These are phyloP conservation scores for Tachycineta bicolor DNA, from an alignment of 2,113 vertebrate genomes.

Conservation along the genomic window DNA sequence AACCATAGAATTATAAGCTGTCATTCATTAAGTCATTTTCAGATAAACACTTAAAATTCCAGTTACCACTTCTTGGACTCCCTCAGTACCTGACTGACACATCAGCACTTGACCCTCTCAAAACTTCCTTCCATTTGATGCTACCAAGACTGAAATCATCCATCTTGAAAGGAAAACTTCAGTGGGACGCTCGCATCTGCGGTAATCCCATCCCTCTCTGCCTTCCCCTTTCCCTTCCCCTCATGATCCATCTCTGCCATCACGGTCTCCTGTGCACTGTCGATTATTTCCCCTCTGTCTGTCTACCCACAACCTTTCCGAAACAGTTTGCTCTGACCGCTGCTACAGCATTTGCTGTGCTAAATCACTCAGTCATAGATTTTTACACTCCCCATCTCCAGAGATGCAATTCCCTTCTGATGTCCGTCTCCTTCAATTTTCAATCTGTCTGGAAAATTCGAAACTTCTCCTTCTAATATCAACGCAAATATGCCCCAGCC, in stretches of 20 bases:
- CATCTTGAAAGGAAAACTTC: slow-evolving; percentile 27
- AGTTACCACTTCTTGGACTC: neutral
- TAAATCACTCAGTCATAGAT: neutral
- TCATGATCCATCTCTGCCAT: neutral
- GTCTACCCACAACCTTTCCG: neutral
- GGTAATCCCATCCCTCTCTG: neutral
- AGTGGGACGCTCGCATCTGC: slow-evolving; percentile 15
- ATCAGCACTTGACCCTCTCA: neutral
- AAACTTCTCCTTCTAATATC: neutral
- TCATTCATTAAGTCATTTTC: neutral
- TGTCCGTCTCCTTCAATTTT: neutral
- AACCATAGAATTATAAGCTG: neutral
- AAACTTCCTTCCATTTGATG: neutral
- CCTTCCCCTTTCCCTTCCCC: slow-evolving; percentile 10
- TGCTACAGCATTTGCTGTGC: neutral
- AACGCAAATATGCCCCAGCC: neutral
- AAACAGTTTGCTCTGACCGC: neutral
- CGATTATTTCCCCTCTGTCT: slow-evolving; percentile 12
- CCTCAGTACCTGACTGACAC: neutral
- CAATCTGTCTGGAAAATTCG: neutral
- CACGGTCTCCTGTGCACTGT: neutral
- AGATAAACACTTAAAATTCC: neutral
- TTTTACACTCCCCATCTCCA: neutral
- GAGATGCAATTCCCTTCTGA: slow-evolving; percentile 14
- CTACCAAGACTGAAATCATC: slow-evolving; percentile 29